Conservation (phyloP, 92 coral and sea anemone genomes). For the Phenganax marumi region DNA sequence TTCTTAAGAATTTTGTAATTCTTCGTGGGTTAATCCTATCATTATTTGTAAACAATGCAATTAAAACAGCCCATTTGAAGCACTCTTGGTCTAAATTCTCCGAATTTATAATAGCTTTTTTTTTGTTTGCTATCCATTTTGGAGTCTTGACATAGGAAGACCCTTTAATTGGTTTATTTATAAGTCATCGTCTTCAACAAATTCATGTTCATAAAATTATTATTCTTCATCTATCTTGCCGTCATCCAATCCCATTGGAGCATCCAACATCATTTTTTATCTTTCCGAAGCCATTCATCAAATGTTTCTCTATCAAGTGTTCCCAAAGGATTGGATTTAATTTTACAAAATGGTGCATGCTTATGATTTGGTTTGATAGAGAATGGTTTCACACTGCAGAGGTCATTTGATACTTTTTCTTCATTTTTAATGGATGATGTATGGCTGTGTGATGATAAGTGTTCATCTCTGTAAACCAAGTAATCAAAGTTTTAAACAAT, state of each 20-base stretch:
- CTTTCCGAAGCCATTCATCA: background rate
- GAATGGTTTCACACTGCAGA: background rate
- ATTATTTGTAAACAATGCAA: too few relatives aligned
- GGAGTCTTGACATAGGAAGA: too few relatives aligned
- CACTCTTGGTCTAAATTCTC: too few relatives aligned
- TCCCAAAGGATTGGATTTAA: background rate
- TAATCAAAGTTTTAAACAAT: conserved; percentile 44
- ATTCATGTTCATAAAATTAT: background rate
- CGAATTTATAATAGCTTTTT: too few relatives aligned
- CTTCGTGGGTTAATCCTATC: too few relatives aligned
- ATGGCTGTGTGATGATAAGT: background rate
- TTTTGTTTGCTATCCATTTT: too few relatives aligned
- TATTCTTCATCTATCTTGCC: background rate
- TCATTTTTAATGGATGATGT: background rate
- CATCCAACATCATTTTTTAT: conserved; percentile 1
- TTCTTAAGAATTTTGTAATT: too few relatives aligned
- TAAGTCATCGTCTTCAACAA: background rate
- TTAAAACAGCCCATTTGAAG: too few relatives aligned
- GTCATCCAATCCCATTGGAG: conserved; percentile 7
- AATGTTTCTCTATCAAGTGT: background rate
- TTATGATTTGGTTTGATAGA: background rate
- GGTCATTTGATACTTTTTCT: background rate
- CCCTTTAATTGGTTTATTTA: background rate
- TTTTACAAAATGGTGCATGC: conserved; percentile 2
- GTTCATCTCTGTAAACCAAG: background rate